phyloP scores from a whole-genome alignment of 2,888 invertebrate species.

The Cataglyphis albicans region DNA sequence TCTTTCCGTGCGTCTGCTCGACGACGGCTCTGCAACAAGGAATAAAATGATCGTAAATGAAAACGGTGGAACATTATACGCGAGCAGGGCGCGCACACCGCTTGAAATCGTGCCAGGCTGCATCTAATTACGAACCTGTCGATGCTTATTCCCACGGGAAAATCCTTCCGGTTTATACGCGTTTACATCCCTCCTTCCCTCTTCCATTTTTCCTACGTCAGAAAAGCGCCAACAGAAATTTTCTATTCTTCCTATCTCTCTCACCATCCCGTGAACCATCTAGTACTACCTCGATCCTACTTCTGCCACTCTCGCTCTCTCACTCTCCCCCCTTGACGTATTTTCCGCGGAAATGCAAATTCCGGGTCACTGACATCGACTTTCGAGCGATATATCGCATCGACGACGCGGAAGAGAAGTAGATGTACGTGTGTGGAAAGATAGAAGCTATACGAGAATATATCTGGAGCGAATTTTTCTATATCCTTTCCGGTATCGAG shows the following conservation, averaged over 20 bases:
- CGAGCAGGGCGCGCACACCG: neutral
- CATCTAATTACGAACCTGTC: conserved; percentile 71
- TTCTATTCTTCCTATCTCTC: conserved; percentile 52
- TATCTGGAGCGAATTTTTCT: conserved; percentile 69
- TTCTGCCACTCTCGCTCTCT: conserved; percentile 7
- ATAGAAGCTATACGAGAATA: conserved; percentile 65
- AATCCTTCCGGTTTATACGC: conserved; percentile 61
- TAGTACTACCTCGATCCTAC: conserved; percentile 7
- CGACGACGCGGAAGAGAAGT: conserved; percentile 69
- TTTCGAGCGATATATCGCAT: conserved; percentile 75
- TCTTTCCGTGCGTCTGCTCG: neutral
- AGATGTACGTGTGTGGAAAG: conserved; percentile 72
- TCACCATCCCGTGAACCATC: conserved; percentile 35
- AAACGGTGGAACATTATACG: conserved; percentile 16
- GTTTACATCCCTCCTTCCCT: conserved; percentile 8
- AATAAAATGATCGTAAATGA: conserved; percentile 50
- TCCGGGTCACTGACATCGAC: conserved; percentile 76
- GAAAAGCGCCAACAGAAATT: conserved; percentile 68
- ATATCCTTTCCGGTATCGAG: conserved; percentile 51
- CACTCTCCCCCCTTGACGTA: conserved; percentile 58
- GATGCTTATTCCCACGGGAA: conserved; percentile 64
- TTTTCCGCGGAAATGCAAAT: conserved; percentile 78
- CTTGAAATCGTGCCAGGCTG: conserved; percentile 64
- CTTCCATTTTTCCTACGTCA: conserved; percentile 13
- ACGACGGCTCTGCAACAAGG: conserved; percentile 12